Evolutionary conservation across 2,888 invertebrate genomes (phyloP).

Genomic region (Leptopilina drosophilae): DNA sequence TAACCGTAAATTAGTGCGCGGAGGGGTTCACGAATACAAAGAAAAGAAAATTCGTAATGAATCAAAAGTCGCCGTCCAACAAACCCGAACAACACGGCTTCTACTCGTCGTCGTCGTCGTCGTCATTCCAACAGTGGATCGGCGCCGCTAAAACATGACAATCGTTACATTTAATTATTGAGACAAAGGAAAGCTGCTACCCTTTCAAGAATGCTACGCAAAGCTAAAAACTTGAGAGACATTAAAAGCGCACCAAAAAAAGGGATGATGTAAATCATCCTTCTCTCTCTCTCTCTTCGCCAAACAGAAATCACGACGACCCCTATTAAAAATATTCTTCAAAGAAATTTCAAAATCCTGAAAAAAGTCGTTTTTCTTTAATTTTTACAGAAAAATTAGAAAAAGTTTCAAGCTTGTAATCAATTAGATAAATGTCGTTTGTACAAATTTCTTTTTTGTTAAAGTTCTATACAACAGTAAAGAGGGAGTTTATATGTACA

Average conservation of each 20-base stretch:
- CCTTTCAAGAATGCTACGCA: conserved; percentile 66
- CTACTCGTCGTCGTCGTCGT: conserved; percentile 37
- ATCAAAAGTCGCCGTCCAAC: conserved; percentile 59
- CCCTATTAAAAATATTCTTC: not conserved
- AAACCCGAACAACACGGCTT: conserved; percentile 53
- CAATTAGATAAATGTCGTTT: not conserved
- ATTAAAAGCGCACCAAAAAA: conserved; percentile 70
- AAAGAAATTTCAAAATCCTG: not conserved
- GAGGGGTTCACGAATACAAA: conserved; percentile 55
- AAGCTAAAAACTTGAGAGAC: conserved; percentile 73
- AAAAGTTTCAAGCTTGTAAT: not conserved
- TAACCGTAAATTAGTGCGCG: conserved; percentile 59
- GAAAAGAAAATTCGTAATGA: conserved; percentile 61
- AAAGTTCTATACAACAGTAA: not conserved
- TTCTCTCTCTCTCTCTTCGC: conserved; percentile 40
- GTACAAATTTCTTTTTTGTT: not conserved
- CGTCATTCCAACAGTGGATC: conserved; percentile 57
- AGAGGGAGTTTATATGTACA: conserved; percentile 19
- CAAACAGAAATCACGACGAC: conserved; percentile 1
- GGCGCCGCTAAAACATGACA: conserved; percentile 73
- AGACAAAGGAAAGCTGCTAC: conserved; percentile 66
- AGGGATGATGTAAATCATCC: conserved; percentile 58
- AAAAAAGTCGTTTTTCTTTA: too few species aligned
- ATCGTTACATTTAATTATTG: conserved; percentile 76
- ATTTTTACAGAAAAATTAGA: not conserved